These are phyloP conservation scores for Chascanopsetta lugubris DNA, from an alignment of 2,113 vertebrate genomes.

Conservation along the genomic window DNA sequence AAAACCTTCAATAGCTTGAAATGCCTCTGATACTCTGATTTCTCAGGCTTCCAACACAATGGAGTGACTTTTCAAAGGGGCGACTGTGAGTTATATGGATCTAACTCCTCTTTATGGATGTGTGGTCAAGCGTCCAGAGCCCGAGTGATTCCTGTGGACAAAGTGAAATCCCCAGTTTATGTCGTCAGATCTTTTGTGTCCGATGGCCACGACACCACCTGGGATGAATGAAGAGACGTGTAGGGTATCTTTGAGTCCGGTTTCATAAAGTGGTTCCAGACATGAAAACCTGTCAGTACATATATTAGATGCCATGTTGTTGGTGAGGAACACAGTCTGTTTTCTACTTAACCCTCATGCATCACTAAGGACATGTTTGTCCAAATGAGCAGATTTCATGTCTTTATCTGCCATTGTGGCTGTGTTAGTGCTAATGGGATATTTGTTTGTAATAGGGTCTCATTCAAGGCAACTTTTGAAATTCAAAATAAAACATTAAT, in stretches of 20 bases:
- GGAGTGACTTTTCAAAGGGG: conserved; percentile 68
- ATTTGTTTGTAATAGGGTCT: too few species aligned
- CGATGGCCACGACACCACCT: conserved; percentile 31
- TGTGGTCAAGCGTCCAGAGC: conserved; percentile 71
- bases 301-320: not conserved
- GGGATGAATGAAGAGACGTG: conserved; percentile 33
- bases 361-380: too few species aligned
- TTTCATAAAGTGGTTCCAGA: not conserved
- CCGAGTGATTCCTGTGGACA: conserved; percentile 57
- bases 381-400: too few species aligned
- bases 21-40: conserved; percentile 58
- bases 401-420: too few species aligned
- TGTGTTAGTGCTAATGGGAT: too few species aligned
- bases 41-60: conserved; percentile 60
- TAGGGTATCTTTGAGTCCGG: not conserved
- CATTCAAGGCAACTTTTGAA: too few species aligned
- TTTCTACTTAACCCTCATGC: too few species aligned
- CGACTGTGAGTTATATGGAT: conserved; percentile 67
- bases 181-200: conserved; percentile 63
- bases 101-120: conserved; percentile 67
- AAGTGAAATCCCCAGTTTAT: conserved; percentile 61
- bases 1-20: conserved; percentile 53
- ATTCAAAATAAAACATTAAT: too few species aligned
- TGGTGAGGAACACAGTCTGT: too few species aligned
- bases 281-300: not conserved